A percentile compares a stretch with the other conserved stretches of the same genome.
Evolutionary conservation across 2,888 invertebrate genomes (phyloP).

Genomic region (Cantharis rustica): DNA sequence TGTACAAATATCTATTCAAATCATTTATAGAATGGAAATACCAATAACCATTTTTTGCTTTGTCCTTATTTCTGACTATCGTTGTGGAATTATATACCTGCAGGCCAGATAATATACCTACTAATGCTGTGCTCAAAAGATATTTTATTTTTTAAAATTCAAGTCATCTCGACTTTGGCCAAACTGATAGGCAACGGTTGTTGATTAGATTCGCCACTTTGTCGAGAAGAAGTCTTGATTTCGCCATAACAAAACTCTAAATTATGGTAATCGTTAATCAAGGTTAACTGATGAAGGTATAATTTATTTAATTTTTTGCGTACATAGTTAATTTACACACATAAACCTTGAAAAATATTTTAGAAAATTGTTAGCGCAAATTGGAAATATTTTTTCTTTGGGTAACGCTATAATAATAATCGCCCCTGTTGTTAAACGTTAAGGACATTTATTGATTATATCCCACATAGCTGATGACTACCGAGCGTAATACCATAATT

Average conservation of each 20-base stretch:
- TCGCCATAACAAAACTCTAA: not conserved
- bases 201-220: too few species aligned
- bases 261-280: not conserved
- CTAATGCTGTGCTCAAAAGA: too few species aligned
- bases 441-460: not conserved
- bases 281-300: not conserved
- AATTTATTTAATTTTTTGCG: not conserved
- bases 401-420: not conserved
- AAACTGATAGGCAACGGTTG: too few species aligned
- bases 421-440: not conserved
- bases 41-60: too few species aligned
- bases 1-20: too few species aligned
- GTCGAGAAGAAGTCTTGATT: not conserved
- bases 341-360: not conserved
- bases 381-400: not conserved
- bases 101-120: too few species aligned
- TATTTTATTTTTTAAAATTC: too few species aligned
- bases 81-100: too few species aligned
- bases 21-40: too few species aligned
- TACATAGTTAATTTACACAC: not conserved
- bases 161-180: too few species aligned
- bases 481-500: too few species aligned
- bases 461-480: not conserved
- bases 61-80: too few species aligned
- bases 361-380: not conserved